phyloP scores from a whole-genome alignment of 2,797 vertebrate genomes.

The Epinephelus awoara region DNA sequence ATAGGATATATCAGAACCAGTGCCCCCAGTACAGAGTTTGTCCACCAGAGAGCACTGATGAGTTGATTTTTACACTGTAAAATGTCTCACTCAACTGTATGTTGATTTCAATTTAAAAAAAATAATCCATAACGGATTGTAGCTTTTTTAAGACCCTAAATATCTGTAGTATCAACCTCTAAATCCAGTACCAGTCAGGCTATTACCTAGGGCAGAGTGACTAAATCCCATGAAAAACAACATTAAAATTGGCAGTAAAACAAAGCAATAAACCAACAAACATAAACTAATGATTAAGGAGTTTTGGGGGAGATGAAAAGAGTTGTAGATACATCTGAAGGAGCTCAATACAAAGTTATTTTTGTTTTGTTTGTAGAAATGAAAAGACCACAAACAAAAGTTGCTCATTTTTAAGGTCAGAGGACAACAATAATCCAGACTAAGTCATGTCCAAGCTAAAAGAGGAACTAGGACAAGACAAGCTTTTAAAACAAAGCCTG shows the following conservation, averaged over 20 bases:
- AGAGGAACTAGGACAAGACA: not conserved
- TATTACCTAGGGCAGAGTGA: too few relatives aligned
- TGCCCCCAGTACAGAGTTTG: not conserved
- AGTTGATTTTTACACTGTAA: too few relatives aligned
- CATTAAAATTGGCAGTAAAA: not conserved
- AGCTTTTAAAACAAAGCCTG: not conserved
- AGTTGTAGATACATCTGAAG: not conserved
- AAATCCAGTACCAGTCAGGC: too few relatives aligned
- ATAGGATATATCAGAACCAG: not conserved
- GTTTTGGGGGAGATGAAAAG: not conserved
- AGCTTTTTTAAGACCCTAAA: too few relatives aligned
- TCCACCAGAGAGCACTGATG: constrained; percentile 7
- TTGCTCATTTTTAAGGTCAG: too few relatives aligned
- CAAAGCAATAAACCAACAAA: too few relatives aligned
- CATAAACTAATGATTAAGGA: too few relatives aligned
- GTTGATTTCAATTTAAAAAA: too few relatives aligned
- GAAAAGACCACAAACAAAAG: not conserved
- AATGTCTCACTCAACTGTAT: too few relatives aligned
- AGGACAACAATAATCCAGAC: not conserved
- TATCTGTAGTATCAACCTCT: too few relatives aligned
- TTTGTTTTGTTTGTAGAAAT: not conserved
- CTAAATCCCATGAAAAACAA: not conserved
- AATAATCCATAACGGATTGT: too few relatives aligned
- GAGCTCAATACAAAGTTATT: not conserved
- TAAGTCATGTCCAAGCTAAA: not conserved